These are phyloP conservation scores for Stenchaetothrips biformis DNA, from an alignment of 2,888 invertebrate genomes.

Conservation along the genomic window DNA sequence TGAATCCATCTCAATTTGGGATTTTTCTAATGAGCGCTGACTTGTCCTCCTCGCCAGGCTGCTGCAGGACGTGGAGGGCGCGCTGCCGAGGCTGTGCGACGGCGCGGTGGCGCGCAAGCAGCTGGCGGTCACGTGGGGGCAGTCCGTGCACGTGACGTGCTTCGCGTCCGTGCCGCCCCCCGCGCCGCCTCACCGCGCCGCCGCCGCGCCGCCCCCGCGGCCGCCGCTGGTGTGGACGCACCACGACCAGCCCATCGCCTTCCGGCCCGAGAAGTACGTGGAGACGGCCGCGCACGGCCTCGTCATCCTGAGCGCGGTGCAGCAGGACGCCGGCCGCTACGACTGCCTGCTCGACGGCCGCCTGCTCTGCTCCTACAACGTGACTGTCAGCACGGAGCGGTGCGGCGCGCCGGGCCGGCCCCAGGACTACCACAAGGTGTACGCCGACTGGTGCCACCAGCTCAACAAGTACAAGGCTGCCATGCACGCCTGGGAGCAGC, in stretches of 20 bases:
- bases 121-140: slow-evolving; percentile 88
- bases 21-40: slow-evolving; percentile 21
- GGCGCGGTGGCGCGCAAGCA: slow-evolving; percentile 83
- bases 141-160: slow-evolving; percentile 86
- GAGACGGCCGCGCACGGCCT: slow-evolving; percentile 88
- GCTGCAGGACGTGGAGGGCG: slow-evolving; percentile 86
- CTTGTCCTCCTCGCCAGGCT: slow-evolving; percentile 50
- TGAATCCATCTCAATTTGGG: neutral
- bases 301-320: slow-evolving; percentile 82
- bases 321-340: slow-evolving; percentile 82
- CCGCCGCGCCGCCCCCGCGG: slow-evolving; percentile 78
- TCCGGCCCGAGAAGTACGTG: slow-evolving; percentile 74
- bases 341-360: slow-evolving; percentile 88
- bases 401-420: slow-evolving; percentile 86
- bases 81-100: slow-evolving; percentile 86
- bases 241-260: neutral
- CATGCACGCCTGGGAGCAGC: slow-evolving; percentile 92
- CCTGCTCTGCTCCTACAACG: slow-evolving; percentile 82
- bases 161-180: slow-evolving; percentile 88
- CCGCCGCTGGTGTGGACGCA: slow-evolving; percentile 61
- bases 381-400: slow-evolving; percentile 91
- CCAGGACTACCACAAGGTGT: slow-evolving; percentile 90
- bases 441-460: slow-evolving; percentile 98
- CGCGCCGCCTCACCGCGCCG: slow-evolving; percentile 70
- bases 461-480: slow-evolving; percentile 95